phyloP scores from a whole-genome alignment of 2,797 vertebrate species.

The Liasis olivaceus region DNA sequence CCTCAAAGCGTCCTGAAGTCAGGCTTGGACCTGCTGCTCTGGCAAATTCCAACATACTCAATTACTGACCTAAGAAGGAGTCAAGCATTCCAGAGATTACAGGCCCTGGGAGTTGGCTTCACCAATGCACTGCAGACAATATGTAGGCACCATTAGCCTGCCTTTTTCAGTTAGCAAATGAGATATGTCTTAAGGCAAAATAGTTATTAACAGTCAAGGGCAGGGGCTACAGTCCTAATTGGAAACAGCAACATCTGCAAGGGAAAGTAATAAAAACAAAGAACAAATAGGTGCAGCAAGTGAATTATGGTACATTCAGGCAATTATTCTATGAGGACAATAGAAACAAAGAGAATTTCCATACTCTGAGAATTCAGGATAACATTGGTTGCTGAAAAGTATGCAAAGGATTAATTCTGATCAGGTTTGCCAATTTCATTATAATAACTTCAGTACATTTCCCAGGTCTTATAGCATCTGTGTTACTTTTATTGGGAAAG shows the following conservation, averaged over 20 bases:
- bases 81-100: slow-evolving; percentile 82
- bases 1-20: slow-evolving; percentile 83
- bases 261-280: slow-evolving; percentile 67
- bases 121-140: slow-evolving; percentile 81
- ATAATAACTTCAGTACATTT: slow-evolving; percentile 46
- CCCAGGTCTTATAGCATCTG: slow-evolving; percentile 49
- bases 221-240: slow-evolving; percentile 76
- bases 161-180: slow-evolving; percentile 77
- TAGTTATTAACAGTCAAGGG: slow-evolving; percentile 76
- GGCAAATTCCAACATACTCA: slow-evolving; percentile 75
- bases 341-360: slow-evolving; percentile 51
- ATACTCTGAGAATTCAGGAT: slow-evolving; percentile 14
- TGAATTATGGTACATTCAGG: slow-evolving; percentile 49
- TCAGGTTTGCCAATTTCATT: slow-evolving; percentile 30
- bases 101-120: slow-evolving; percentile 82
- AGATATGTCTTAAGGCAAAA: slow-evolving; percentile 76
- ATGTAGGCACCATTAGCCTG: slow-evolving; percentile 80
- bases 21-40: slow-evolving; percentile 85
- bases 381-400: slow-evolving; percentile 41
- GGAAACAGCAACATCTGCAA: slow-evolving; percentile 78
- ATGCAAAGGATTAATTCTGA: slow-evolving; percentile 40
- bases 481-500: slow-evolving; percentile 42
- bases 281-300: slow-evolving; percentile 58
- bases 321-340: slow-evolving; percentile 49
- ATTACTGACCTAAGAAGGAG: slow-evolving; percentile 80